Base-by-base conservation (phyloP, 1,140 invertebrate species). In the Scaptomyza hsui region DNA sequence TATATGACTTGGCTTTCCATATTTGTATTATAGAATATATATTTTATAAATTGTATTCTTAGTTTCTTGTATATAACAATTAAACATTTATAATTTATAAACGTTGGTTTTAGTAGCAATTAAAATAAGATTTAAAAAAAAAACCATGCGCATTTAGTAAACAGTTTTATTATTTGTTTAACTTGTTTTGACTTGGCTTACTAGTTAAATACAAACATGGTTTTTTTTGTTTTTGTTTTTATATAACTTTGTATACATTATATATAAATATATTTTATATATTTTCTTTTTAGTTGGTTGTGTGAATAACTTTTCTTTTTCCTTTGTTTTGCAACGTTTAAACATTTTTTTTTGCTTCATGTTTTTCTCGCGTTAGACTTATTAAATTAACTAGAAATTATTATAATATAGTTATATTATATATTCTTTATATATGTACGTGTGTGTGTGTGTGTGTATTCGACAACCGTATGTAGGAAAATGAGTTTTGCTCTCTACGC, bases 181-280 rank as follows among this genome's bases (percentile, higher is more conserved):
- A 72, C 67, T 79, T 63, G 68, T 55, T 53, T 85, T 85, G 75
- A 83, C 80, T 85, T 83, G 81, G 81, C 81, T 86, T 85, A 85
- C 16, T 51, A 80, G 62, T 74, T 86, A 86, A 80, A 72, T 77
- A 86, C 77, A 86, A 81, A 81, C 77, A 86, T 77, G 51, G 86
- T 80, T 73, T 86, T 63, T 71, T 60, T 35, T 16, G 52, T 51
- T n/a, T 29, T 51, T 18, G 1, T 4, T 56, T 26, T 73, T 70
- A 63, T 78, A 63, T 74, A 56, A 37, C 39, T 62, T 51, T 76
- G 67, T 53, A 73, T 79, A 76, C 69, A 83, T 72, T 78, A 51
- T 75, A 76, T 85, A 79, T 76, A 83, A 70, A 86, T 79, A 80
- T 80, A 71, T 80, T 75, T 77, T 62, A 77, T 80, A 74, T 80